Base-by-base conservation (phyloP, 1,140 invertebrate genomes). In the Drosophila ironensis region DNA sequence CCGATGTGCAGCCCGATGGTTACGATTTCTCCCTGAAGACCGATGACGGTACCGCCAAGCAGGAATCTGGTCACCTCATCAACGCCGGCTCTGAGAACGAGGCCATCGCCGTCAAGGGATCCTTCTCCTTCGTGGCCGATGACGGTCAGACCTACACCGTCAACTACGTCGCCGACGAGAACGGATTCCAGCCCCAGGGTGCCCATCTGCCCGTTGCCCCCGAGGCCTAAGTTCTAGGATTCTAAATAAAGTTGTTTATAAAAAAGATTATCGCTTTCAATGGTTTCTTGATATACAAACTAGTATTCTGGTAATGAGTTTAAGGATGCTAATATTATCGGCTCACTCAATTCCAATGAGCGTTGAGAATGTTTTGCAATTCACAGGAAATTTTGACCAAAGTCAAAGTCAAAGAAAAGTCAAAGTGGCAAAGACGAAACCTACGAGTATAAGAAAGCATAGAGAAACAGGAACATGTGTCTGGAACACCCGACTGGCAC, bases 171-270 rank as follows among this genome's bases (percentile, higher is more conserved):
- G 86, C 86, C 27, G 82, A 87, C 40, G 61, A 82, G 88, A 94
- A 94, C 66, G 95, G 95, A 16, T 96, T 94, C 92, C 93, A 93
- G 54, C 93, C 94, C 4, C 40, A 90, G 48, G 93, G 93, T 9
- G 92, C 90, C 16, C 92, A 94, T 89, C 68, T 94, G 12, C 88
- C 88, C 20, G 87, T 88, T 25, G 93, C 94, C 16, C 74, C 86
- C 2, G 35, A 6, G 30, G 73, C 51, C 14, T 78, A 73, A 72
- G 16, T 24, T 11, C 54, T 28, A 25, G 16, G 22, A 33, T 28
- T 12, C 54, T 1, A 16, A 75, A 69, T 75, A 75, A 69, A 75
- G 12, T 47, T 70, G 64, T 70, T 75, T 59, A 44, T 48, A 52
- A 40, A 66, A 54, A 27, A 40, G 24, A 11, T 12, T 12, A 16